A percentile compares a stretch with the other conserved stretches of the same genome.
Evolutionary conservation across 2,113 vertebrate species (phyloP).

Genomic region (Trichechus manatus): DNA sequence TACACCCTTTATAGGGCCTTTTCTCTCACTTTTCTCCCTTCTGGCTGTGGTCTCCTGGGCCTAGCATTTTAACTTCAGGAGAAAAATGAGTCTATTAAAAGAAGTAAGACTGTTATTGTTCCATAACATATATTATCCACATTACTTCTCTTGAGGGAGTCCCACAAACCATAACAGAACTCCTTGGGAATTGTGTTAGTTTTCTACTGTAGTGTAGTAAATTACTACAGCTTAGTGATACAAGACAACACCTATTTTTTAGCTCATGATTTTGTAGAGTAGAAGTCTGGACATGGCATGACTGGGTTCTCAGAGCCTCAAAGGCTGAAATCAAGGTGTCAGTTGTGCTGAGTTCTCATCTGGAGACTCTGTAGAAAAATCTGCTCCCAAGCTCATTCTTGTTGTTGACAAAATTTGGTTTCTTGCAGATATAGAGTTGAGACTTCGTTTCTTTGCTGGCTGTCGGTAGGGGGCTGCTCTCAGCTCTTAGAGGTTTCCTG

Average conservation of each 20-base stretch:
- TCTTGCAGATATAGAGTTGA: background rate
- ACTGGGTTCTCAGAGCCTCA: background rate
- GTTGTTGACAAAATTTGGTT: background rate
- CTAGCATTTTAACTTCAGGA: slow-evolving; percentile 1
- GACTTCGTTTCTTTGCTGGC: background rate
- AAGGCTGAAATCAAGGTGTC: background rate
- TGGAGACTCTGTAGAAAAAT: background rate
- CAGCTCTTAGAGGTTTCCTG: background rate
- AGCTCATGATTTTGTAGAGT: background rate
- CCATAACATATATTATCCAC: background rate
- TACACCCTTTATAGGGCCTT: too few relatives aligned
- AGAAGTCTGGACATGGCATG: background rate
- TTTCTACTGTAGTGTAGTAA: background rate
- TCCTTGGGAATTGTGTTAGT: background rate
- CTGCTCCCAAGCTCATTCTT: background rate
- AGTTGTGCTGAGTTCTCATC: background rate
- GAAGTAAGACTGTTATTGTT: background rate
- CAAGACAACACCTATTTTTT: background rate
- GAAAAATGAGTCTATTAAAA: background rate
- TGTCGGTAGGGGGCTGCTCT: background rate
- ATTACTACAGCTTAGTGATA: background rate
- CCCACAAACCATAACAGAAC: background rate
- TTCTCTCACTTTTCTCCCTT: background rate
- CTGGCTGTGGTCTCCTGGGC: background rate
- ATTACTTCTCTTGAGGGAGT: background rate